These are phyloP conservation scores for Argyrosomus regius DNA, from an alignment of 2,797 vertebrate genomes.

Conservation along the genomic window DNA sequence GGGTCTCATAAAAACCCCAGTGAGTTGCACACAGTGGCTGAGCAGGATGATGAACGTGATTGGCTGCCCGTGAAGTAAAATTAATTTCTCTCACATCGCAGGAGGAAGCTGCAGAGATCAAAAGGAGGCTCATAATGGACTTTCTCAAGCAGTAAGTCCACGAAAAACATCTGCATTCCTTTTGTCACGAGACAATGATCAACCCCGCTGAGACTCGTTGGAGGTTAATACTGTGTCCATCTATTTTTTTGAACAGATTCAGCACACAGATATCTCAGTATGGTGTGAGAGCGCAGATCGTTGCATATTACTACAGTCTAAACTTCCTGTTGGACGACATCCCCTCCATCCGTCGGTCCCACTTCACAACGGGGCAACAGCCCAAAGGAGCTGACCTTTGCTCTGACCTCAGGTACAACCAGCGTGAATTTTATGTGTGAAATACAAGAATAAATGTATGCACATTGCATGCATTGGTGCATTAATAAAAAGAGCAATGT, in stretches of 20 bases:
- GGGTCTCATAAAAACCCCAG: slow-evolving; percentile 69
- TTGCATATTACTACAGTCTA: slow-evolving; percentile 78
- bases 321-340: slow-evolving; percentile 76
- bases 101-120: slow-evolving; percentile 83
- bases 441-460: not conserved
- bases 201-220: not conserved
- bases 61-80: slow-evolving; percentile 35
- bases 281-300: slow-evolving; percentile 81
- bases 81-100: slow-evolving; percentile 56
- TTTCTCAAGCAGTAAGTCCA: slow-evolving; percentile 83
- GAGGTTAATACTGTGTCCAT: not conserved
- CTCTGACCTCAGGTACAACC: slow-evolving; percentile 76
- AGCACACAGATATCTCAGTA: slow-evolving; percentile 71
- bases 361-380: slow-evolving; percentile 77
- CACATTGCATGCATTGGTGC: no score
- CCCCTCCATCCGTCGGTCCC: slow-evolving; percentile 78
- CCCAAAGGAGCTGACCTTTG: slow-evolving; percentile 65
- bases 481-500: no score
- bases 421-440: not conserved
- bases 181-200: not conserved
- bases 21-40: slow-evolving; percentile 68
- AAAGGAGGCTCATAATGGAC: slow-evolving; percentile 82
- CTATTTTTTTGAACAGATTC: slow-evolving; percentile 74
- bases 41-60: slow-evolving; percentile 35
- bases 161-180: not conserved